Conservation (phyloP, 2,113 vertebrate species). For the Nipponia nippon region DNA sequence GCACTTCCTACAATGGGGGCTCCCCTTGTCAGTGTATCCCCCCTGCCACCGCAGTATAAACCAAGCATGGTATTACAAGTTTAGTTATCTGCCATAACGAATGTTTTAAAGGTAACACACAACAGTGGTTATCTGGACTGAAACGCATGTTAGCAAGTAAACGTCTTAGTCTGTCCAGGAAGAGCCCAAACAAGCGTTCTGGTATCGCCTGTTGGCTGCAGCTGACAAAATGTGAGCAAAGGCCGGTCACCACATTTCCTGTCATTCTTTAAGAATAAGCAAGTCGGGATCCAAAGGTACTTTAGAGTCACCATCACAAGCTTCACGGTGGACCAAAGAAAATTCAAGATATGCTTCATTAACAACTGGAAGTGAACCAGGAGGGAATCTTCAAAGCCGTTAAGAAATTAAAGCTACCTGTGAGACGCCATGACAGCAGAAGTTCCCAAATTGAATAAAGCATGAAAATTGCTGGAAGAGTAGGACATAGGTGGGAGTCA, state of each 20-base stretch:
- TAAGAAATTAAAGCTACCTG: constrained; percentile 21
- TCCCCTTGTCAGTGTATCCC: neutral
- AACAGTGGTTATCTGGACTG: neutral
- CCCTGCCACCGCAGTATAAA: neutral
- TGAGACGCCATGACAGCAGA: neutral
- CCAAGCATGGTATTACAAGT: neutral
- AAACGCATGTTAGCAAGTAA: neutral
- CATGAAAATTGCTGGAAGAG: constrained; percentile 1
- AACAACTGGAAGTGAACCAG: neutral
- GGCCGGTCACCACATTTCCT: neutral
- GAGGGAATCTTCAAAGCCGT: neutral
- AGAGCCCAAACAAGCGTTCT: neutral
- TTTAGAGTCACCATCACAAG: neutral
- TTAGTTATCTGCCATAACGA: neutral
- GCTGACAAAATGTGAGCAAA: neutral
- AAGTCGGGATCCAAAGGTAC: neutral
- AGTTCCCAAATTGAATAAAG: constrained; percentile 29
- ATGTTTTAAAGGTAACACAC: neutral
- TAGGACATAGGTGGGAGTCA: constrained; percentile 32
- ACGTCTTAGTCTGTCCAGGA: neutral
- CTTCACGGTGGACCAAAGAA: neutral
- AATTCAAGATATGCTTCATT: neutral
- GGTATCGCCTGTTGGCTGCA: neutral
- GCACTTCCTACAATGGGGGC: neutral
- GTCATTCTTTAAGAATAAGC: neutral